Evolutionary conservation across 1,140 invertebrate species (phyloP).

Genomic region (Orchesella cincta): DNA sequence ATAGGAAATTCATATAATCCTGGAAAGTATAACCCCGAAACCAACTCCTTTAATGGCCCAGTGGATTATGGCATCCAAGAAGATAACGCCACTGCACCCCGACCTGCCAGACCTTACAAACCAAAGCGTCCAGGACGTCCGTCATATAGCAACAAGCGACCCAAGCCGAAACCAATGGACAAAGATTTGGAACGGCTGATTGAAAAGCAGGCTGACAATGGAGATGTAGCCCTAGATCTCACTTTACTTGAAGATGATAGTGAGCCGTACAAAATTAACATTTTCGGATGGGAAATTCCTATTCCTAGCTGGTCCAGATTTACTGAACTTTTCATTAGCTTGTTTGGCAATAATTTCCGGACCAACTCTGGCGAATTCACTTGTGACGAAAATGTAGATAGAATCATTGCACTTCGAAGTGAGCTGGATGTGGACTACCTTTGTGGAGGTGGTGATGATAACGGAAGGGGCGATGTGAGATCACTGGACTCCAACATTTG

Average conservation of each 20-base stretch:
- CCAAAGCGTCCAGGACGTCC: too few species aligned
- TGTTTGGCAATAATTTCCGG: neutral
- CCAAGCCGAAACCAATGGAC: too few species aligned
- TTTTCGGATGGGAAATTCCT: slow-evolving; percentile 15
- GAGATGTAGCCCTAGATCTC: too few species aligned
- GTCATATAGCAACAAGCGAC: neutral
- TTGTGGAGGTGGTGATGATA: neutral
- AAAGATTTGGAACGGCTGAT: too few species aligned
- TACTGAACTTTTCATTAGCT: neutral
- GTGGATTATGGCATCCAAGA: too few species aligned
- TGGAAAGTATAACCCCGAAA: too few species aligned
- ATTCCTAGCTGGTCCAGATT: neutral
- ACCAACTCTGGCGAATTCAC: slow-evolving; percentile 5
- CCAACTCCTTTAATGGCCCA: too few species aligned
- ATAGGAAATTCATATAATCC: too few species aligned
- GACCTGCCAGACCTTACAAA: neutral
- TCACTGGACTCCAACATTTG: neutral
- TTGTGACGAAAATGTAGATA: neutral
- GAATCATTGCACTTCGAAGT: neutral
- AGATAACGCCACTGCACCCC: neutral
- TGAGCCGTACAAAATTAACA: too few species aligned
- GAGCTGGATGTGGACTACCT: neutral
- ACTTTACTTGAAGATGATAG: too few species aligned
- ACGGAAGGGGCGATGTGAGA: neutral
- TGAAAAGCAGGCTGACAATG: too few species aligned